Evolutionary conservation across 2,888 invertebrate genomes (phyloP).

Genomic region (Andrena haemorrhoa): DNA sequence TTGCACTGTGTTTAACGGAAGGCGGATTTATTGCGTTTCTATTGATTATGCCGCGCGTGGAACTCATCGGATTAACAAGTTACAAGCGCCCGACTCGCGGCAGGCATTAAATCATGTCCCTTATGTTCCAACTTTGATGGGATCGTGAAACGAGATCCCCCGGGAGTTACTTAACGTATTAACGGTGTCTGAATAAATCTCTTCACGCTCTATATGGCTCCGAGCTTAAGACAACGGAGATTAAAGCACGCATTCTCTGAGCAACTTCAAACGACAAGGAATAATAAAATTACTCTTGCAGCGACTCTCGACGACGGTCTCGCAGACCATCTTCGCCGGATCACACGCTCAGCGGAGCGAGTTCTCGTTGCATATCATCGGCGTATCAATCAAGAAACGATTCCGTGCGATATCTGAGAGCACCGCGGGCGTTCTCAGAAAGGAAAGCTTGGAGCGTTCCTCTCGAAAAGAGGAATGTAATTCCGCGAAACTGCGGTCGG

Average conservation of each 20-base stretch:
- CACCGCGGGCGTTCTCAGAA: not conserved
- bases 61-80: constrained; percentile 57
- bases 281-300: too few relatives aligned
- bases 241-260: not conserved
- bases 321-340: not conserved
- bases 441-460: not conserved
- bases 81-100: constrained; percentile 19
- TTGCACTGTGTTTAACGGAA: constrained; percentile 43
- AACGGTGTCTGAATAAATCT: constrained; percentile 42
- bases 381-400: not conserved
- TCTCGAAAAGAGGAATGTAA: not conserved
- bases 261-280: too few relatives aligned
- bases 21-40: constrained; percentile 53
- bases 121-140: constrained; percentile 45
- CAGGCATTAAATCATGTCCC: constrained; percentile 50
- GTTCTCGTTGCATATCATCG: not conserved
- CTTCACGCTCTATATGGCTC: constrained; percentile 7
- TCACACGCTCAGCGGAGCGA: not conserved
- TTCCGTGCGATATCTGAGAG: not conserved
- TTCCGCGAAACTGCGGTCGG: not conserved
- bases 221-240: not conserved
- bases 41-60: constrained; percentile 49
- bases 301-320: too few relatives aligned
- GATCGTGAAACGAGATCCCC: constrained; percentile 44
- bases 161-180: constrained; percentile 33